These are phyloP conservation scores for Bradypodion pumilum DNA, from an alignment of 2,797 vertebrate species.

Conservation along the genomic window DNA sequence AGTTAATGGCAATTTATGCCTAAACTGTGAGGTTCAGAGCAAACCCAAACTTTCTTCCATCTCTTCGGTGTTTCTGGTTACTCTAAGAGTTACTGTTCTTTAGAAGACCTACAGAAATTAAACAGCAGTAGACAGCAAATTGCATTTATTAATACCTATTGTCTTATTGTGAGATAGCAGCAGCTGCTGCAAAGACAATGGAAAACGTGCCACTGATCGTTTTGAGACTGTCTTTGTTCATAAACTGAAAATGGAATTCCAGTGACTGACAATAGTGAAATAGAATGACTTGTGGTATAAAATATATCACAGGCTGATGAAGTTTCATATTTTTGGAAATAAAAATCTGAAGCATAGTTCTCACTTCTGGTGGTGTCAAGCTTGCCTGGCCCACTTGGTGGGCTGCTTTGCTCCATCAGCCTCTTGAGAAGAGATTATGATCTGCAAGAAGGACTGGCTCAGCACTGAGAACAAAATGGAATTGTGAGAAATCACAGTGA, in stretches of 20 bases:
- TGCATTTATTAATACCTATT: slow-evolving; percentile 44
- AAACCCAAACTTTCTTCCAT: not conserved
- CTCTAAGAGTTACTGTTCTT: slow-evolving; percentile 39
- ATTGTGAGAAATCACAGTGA: not conserved
- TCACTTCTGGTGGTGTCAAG: not conserved
- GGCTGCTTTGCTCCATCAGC: not conserved
- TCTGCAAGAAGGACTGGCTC: not conserved
- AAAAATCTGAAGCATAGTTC: no score
- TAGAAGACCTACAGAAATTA: slow-evolving; percentile 49
- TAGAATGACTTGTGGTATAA: not conserved
- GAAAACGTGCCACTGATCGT: not conserved
- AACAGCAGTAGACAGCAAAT: slow-evolving; percentile 32
- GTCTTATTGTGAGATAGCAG: not conserved
- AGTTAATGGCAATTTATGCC: slow-evolving; percentile 15
- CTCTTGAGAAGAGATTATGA: not conserved
- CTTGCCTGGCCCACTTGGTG: not conserved
- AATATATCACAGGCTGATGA: not conserved
- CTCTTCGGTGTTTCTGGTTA: slow-evolving; percentile 20
- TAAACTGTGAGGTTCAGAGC: slow-evolving; percentile 17
- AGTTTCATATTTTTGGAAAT: not conserved
- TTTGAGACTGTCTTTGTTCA: slow-evolving; percentile 1
- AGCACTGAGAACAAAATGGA: not conserved
- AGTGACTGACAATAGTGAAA: not conserved
- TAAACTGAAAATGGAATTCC: slow-evolving; percentile 2
- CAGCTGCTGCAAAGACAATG: not conserved